Percentiles rank a stretch among this genome's conserved stretches.
phyloP scores from a whole-genome alignment of 2,113 vertebrate genomes.

The Gobiocypris rarus region DNA sequence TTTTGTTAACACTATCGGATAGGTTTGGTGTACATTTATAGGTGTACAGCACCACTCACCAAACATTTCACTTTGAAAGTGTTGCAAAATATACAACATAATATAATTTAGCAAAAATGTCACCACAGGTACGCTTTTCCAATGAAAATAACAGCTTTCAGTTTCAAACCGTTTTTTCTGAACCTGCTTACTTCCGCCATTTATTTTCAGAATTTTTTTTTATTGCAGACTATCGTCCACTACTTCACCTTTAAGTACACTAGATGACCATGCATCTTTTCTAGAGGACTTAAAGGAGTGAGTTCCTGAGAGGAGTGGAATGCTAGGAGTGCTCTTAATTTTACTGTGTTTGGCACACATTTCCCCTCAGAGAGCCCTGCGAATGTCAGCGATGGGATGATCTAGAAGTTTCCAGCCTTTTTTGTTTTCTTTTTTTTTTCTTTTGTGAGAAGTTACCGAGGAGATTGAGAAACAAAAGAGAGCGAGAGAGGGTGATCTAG shows the following conservation, averaged over 20 bases:
- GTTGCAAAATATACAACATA: neutral
- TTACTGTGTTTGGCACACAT: slow-evolving; percentile 33
- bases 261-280: slow-evolving; percentile 9
- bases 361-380: slow-evolving; percentile 20
- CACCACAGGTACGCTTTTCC: neutral
- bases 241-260: neutral
- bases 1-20: too few species aligned
- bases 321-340: slow-evolving; percentile 16
- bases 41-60: too few species aligned
- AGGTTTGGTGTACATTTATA: too few species aligned
- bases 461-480: neutral
- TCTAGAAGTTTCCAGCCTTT: slow-evolving; percentile 31
- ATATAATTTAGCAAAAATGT: neutral
- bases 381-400: slow-evolving; percentile 29
- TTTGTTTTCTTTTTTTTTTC: slow-evolving; percentile 28
- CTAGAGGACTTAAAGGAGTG: neutral
- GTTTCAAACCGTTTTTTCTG: too few species aligned
- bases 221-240: neutral
- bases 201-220: too few species aligned
- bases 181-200: too few species aligned
- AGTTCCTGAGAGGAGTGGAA: slow-evolving; percentile 26
- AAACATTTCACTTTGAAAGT: neutral
- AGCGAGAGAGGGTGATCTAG: neutral
- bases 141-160: neutral
- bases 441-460: slow-evolving; percentile 9